Evolutionary conservation across 1,140 invertebrate species (phyloP), one percentile per base, ranked within the genome.

Genomic region (Eriosoma lanigerum): DNA sequence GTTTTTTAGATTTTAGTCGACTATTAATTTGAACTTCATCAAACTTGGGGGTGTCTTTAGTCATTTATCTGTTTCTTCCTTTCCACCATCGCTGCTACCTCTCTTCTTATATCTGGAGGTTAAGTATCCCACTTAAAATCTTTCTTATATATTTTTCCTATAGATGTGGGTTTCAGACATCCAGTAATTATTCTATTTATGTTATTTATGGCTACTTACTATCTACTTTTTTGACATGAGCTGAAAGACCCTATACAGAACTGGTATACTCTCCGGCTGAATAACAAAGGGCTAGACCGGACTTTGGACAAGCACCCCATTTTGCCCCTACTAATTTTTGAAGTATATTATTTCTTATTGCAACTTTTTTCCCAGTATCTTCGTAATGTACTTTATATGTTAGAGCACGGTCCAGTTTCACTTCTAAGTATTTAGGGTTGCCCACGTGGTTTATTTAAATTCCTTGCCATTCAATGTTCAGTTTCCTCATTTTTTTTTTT

Each of bases 381-480:
- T 60, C 21, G 24, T 24, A 60, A 29, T 29, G 24, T 60, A 29
- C 24, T 29, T 60, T 60, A 60, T 60, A 60, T 60, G 58, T 60
- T 29, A 60, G 24, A 26, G 26, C 17, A 60, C 24, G 72, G 9
- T 75, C 32, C 10, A 75, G 13, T 75, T 75, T 48, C 13, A n/a
- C 17, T 19, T 26, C 48, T 75, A 46, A 19, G 12, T 46, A 60
- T 52, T 52, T 52, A 52, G 50, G 50, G 50, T 52, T 52, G n/a
- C n/a, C 50, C 50, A 52, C 50, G 12, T 78, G 78, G 32, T 64
- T 4, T 24, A 80, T n/a, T 48, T 66, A n/a, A 38, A 13, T n/a
- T n/a, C n/a, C n/a, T n/a, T n/a, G n/a, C n/a, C n/a, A n/a, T n/a
- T n/a, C n/a, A n/a, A n/a, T n/a, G n/a, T n/a, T n/a, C n/a, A n/a